Evolutionary conservation across 2,113 vertebrate species (phyloP).

Genomic region (Grus americana): DNA sequence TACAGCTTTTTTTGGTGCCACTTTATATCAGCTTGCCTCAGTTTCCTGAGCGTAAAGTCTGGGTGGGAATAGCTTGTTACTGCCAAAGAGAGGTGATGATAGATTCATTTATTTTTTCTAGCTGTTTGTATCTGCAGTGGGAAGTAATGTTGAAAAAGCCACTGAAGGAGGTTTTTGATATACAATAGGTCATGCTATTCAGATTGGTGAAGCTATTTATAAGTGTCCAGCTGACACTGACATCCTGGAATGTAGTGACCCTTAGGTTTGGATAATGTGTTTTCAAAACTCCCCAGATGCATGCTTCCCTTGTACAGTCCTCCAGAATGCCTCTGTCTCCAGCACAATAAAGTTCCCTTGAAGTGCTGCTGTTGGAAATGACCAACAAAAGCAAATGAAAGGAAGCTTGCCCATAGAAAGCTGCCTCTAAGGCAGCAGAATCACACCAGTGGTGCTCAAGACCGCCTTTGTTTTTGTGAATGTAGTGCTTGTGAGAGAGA

Average conservation of each 20-base stretch:
- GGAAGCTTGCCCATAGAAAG: not conserved
- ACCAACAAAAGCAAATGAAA: constrained; percentile 12
- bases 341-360: constrained; percentile 25
- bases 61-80: not conserved
- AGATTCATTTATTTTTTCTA: not conserved
- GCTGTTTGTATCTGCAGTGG: not conserved
- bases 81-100: not conserved
- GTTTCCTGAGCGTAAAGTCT: not conserved
- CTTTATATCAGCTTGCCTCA: not conserved
- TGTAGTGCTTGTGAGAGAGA: not conserved
- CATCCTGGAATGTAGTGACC: not conserved
- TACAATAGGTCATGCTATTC: not conserved
- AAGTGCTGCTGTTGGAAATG: constrained; percentile 33
- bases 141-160: not conserved
- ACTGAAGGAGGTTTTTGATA: not conserved
- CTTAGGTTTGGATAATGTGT: constrained; percentile 15
- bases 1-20: not conserved
- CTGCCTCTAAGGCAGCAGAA: constrained; percentile 12
- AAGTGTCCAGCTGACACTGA: not conserved
- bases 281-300: not conserved
- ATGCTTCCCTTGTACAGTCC: not conserved
- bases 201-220: not conserved
- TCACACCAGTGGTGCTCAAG: not conserved
- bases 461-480: not conserved
- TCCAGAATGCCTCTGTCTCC: not conserved